Base-by-base conservation (phyloP, 2,888 invertebrate genomes). In the Gymnoscelis rufifasciata region DNA sequence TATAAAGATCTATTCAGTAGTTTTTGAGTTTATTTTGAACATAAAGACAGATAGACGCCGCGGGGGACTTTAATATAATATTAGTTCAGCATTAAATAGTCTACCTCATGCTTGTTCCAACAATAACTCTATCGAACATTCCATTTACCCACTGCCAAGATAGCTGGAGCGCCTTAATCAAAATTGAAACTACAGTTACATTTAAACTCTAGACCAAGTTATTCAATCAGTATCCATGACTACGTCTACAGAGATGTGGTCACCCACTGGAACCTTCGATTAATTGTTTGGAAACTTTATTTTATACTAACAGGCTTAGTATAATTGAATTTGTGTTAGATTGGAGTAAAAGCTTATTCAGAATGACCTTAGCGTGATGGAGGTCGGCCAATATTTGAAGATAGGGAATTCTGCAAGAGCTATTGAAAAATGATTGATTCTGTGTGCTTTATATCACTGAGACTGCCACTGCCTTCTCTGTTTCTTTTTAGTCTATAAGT, bases 221-320 rank as follows among this genome's bases (percentile, higher is more conserved):
- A 15, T 35, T 23, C 35, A 35, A 19, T 33, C 14, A 35, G 35
- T 23, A 38, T 48, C 40, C 31, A 40, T 39, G 28, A 14, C 36
- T 43, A 43, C 35, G 35, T n/a, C 15, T n/a, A 23, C 39, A 39
- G 39, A 40, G 43, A 23, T 37, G 19, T 40, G 40, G 37, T 44
- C 43, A 37, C 28, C 37, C 40, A 40, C 29, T 38, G 30, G 12
- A 37, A 44, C 19, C 35, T 35, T n/a, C 10, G 19, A 35, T 19
- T 19, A 23, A 35, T 15, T 35, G 14, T 14, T 35, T 35, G 10
- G 35, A 35, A 6, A 35, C n/a, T 15, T 35, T 35, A 33, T 35
- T 35, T 23, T 19, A 10, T 7, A 11, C 11, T 35, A 11, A 35
- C 15, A 19, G 19, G 35, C 35, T 35, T 19, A 19, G 10, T 11